Base-by-base conservation (phyloP, 2,797 vertebrate species). In the Ctenosaura bakeri region DNA sequence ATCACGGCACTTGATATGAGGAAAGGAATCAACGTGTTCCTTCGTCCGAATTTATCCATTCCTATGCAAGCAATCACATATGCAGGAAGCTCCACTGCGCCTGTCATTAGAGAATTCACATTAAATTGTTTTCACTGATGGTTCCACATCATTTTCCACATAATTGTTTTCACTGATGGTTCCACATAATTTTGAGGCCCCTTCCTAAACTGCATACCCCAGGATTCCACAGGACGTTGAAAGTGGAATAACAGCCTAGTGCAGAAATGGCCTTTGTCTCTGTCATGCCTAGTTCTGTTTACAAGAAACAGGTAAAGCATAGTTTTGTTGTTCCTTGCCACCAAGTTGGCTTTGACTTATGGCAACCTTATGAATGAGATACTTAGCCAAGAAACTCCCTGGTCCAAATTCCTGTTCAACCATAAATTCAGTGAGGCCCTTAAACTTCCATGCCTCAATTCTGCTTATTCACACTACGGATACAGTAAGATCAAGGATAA, bases 11-110 rank as follows among this genome's bases (percentile, higher is more conserved):
- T 97, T 88, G 98, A 96, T 73, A 99, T 94, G 95, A 99, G 98
- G 85, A 97, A 97, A 0, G 98, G 97, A 82, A 97, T 97, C 92
- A 98, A 97, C 4, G 98, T 98, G 91, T 96, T 98, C 96, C 98
- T 99, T 95, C 99, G 98, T 90, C 99, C 99, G 56, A 99, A 93
- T 87, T 95, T 97, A 93, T 99, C 98, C 98, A 99, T 98, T 77
- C 96, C 97, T 93, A 97, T 91, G 95, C 98, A 98, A 92, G 98
- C 97, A 93, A 99, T 93, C 93, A 98, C 81, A 94, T 99, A 99
- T 50, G 98, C 98, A 73, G 98, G 98, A 87, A 99, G 91, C 96
- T 99, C 99, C 96, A 99, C 98, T 46, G 97, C 97, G 96, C 98
- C 99, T 99, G 97, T 88, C 92, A 94, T 89, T 86, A 92, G 96